Evolutionary conservation across 2,888 invertebrate genomes (phyloP).

Genomic region (Drosophila anomelani): DNA sequence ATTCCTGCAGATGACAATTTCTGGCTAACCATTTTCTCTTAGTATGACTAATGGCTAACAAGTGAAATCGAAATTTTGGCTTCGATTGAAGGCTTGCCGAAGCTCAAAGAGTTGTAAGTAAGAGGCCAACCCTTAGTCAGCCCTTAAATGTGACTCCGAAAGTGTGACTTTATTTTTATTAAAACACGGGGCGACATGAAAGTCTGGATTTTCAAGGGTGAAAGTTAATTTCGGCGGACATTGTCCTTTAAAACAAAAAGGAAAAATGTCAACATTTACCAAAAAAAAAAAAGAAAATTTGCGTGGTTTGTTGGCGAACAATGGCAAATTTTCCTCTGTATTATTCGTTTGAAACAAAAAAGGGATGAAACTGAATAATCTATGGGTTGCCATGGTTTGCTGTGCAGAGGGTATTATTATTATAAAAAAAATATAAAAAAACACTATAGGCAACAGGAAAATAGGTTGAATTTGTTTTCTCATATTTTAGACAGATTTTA

Average conservation of each 20-base stretch:
- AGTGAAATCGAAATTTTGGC: conserved; percentile 59
- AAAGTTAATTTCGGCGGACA: conserved; percentile 26
- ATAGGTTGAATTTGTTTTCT: too few species aligned
- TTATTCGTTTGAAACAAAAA: not conserved
- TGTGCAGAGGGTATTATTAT: not conserved
- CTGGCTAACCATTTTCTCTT: conserved; percentile 44
- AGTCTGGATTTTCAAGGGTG: conserved; percentile 15
- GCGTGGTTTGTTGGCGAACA: conserved; percentile 45
- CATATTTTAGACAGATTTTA: too few species aligned
- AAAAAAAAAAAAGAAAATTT: conserved; percentile 44
- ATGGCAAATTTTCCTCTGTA: not conserved
- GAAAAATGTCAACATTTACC: conserved; percentile 44
- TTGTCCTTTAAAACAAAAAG: conserved; percentile 61
- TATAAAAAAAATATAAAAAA: not conserved
- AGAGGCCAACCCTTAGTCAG: conserved; percentile 49
- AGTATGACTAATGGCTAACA: conserved; percentile 71
- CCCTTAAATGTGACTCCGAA: conserved; percentile 4
- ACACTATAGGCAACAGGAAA: too few species aligned
- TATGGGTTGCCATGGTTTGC: too few species aligned
- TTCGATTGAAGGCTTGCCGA: conserved; percentile 66
- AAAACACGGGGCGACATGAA: conserved; percentile 47
- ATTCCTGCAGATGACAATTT: conserved; percentile 78
- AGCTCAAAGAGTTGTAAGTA: conserved; percentile 60
- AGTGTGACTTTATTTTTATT: conserved; percentile 37
- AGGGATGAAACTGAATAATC: conserved; percentile 8